phyloP scores from a whole-genome alignment of 2,888 invertebrate genomes.

The Eupeodes luniger region DNA sequence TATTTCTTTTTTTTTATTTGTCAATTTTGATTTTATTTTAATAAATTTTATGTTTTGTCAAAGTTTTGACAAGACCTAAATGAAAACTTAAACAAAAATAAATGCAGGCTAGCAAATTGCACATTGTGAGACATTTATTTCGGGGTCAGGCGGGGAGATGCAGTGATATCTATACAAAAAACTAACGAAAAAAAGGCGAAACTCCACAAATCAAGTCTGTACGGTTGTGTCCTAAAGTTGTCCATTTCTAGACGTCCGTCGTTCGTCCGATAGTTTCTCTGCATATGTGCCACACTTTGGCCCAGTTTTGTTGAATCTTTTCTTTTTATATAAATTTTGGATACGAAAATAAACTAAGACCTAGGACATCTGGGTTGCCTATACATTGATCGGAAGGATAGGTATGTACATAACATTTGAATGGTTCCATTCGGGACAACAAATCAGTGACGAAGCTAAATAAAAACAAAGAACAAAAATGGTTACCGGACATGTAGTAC shows the following conservation, averaged over 20 bases:
- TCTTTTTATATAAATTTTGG: constrained; percentile 14
- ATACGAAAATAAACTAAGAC: constrained; percentile 53
- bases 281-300: constrained; percentile 41
- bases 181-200: constrained; percentile 52
- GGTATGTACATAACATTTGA: not conserved
- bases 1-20: not conserved
- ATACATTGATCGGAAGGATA: not conserved
- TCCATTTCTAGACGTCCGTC: constrained; percentile 28
- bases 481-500: constrained; percentile 26
- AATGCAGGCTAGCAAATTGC: constrained; percentile 32
- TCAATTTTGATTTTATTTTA: constrained; percentile 26
- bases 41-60: constrained; percentile 60
- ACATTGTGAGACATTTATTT: not conserved
- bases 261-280: not conserved
- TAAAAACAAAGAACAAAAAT: constrained; percentile 34
- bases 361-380: constrained; percentile 33
- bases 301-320: constrained; percentile 40
- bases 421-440: constrained; percentile 36
- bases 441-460: constrained; percentile 57
- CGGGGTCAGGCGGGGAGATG: not conserved
- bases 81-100: constrained; percentile 52
- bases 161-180: constrained; percentile 17
- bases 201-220: constrained; percentile 64
- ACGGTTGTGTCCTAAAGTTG: constrained; percentile 1
- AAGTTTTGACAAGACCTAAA: constrained; percentile 51